These are phyloP conservation scores for Nineta flava DNA, from an alignment of 2,888 invertebrate genomes.

Conservation along the genomic window DNA sequence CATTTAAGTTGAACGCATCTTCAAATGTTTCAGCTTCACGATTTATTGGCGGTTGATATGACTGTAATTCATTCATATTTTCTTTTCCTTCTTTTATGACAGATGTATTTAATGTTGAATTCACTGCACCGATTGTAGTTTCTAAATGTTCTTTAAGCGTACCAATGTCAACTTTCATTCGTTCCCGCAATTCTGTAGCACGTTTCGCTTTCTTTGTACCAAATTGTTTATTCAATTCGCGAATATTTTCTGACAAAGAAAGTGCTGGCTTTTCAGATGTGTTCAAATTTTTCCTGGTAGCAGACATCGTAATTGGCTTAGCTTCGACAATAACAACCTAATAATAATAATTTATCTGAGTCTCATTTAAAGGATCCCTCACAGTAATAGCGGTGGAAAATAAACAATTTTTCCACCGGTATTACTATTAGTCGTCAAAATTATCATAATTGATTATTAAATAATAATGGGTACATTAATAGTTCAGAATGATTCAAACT, in stretches of 20 bases:
- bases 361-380: too few relatives aligned
- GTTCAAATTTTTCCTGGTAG: not conserved
- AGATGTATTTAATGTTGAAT: slow-evolving; percentile 25
- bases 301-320: not conserved
- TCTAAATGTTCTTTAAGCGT: slow-evolving; percentile 38
- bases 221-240: slow-evolving; percentile 40
- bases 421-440: too few relatives aligned
- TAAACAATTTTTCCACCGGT: too few relatives aligned
- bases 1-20: slow-evolving; percentile 31
- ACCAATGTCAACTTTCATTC: slow-evolving; percentile 38
- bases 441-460: too few relatives aligned
- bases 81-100: slow-evolving; percentile 24
- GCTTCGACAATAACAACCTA: not conserved
- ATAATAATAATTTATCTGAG: not conserved
- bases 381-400: too few relatives aligned
- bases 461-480: too few relatives aligned
- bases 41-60: slow-evolving; percentile 35
- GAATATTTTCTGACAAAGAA: not conserved
- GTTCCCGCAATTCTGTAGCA: slow-evolving; percentile 40
- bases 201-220: slow-evolving; percentile 46
- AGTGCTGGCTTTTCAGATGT: not conserved
- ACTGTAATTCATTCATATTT: slow-evolving; percentile 15
- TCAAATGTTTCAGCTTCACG: slow-evolving; percentile 28
- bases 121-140: slow-evolving; percentile 4
- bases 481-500: too few relatives aligned